These are phyloP conservation scores for Pseudomyrmex cubaensis DNA, from an alignment of 1,140 invertebrate species.

Conservation along the genomic window DNA sequence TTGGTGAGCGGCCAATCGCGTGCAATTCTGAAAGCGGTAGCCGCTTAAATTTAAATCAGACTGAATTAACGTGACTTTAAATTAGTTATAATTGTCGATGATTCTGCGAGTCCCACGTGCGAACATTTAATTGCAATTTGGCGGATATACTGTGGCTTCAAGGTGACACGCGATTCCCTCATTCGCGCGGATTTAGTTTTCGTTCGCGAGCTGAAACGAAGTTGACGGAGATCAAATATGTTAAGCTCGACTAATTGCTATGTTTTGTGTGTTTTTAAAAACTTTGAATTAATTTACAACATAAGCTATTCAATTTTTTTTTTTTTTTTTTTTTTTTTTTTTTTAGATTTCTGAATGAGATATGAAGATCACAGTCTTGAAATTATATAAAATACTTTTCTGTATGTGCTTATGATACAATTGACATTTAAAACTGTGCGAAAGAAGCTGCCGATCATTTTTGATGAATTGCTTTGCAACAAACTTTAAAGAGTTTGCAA, in stretches of 20 bases:
- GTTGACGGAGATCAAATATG: constrained; percentile 49
- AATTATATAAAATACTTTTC: neutral
- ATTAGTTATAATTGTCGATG: constrained; percentile 57
- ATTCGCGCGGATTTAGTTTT: constrained; percentile 53
- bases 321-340: neutral
- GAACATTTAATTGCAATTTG: constrained; percentile 67
- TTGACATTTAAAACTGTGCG: constrained; percentile 25
- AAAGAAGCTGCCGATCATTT: neutral
- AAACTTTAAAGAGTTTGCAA: constrained; percentile 6
- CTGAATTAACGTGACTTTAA: constrained; percentile 55
- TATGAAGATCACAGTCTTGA: neutral
- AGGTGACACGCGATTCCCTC: constrained; percentile 66
- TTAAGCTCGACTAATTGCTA: constrained; percentile 35
- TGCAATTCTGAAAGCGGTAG: constrained; percentile 34
- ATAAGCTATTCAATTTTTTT: neutral
- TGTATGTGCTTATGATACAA: neutral
- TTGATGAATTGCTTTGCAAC: neutral
- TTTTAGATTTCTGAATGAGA: neutral
- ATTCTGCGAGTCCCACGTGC: constrained; percentile 35
- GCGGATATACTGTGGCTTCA: neutral
- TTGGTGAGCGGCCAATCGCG: constrained; percentile 43
- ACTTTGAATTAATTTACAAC: constrained; percentile 17
- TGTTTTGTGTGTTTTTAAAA: constrained; percentile 31
- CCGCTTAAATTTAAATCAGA: constrained; percentile 56
- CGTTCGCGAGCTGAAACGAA: constrained; percentile 33